Percentiles rank a stretch among this genome's conserved stretches.
These are phyloP conservation scores for Heliconius erato DNA, from an alignment of 2,888 invertebrate species.

Conservation along the genomic window DNA sequence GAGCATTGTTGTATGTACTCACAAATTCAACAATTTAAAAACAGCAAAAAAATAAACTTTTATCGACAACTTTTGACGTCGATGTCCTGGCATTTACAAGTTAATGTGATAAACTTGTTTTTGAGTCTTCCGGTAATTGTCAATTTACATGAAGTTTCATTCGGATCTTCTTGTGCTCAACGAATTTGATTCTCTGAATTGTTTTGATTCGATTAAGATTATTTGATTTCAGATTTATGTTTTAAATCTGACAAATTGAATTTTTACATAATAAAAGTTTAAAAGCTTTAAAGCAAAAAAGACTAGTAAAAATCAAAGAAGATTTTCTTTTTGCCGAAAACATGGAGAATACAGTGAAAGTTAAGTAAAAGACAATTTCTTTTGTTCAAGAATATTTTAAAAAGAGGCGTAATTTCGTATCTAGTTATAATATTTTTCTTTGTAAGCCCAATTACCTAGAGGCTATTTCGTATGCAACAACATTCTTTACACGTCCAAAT, in stretches of 20 bases:
- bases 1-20: background rate
- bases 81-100: constrained; percentile 75
- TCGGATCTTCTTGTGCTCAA: constrained; percentile 11
- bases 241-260: background rate
- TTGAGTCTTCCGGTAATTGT: constrained; percentile 62
- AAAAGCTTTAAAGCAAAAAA: background rate
- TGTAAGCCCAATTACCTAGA: constrained; percentile 20
- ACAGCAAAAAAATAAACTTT: background rate
- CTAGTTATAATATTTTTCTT: constrained; percentile 13
- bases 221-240: constrained; percentile 7
- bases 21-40: background rate
- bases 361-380: background rate
- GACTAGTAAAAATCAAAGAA: background rate
- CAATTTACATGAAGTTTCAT: constrained; percentile 27
- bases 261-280: background rate
- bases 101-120: constrained; percentile 77
- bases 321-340: background rate
- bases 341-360: background rate
- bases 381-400: background rate
- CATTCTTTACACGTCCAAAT: constrained; percentile 52
- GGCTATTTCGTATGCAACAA: constrained; percentile 49
- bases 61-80: constrained; percentile 62
- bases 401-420: background rate
- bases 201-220: constrained; percentile 26
- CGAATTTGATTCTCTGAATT: constrained; percentile 36